These are phyloP conservation scores for Polyommatus iphigenia DNA, from an alignment of 2,888 invertebrate genomes.

Conservation along the genomic window DNA sequence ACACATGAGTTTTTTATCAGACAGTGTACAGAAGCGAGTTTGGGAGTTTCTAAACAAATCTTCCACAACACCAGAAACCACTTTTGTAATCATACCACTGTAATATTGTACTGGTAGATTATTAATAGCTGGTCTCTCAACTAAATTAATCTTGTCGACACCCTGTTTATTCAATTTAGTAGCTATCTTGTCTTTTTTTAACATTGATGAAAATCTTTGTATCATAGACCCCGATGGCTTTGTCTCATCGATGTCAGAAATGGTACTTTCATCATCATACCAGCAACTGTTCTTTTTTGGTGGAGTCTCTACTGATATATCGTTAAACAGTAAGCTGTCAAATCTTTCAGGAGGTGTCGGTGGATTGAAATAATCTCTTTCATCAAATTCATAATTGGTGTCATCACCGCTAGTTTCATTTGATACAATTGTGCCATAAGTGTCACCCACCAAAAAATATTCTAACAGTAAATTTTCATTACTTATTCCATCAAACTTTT, in stretches of 20 bases:
- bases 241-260: constrained; percentile 47
- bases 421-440: constrained; percentile 82
- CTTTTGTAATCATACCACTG: constrained; percentile 81
- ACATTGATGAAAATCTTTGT: constrained; percentile 64
- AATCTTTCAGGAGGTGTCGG: constrained; percentile 83
- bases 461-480: constrained; percentile 84
- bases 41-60: constrained; percentile 88
- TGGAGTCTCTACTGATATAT: constrained; percentile 47
- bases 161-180: constrained; percentile 54
- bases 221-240: constrained; percentile 60
- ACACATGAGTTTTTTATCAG: constrained; percentile 86
- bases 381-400: constrained; percentile 56
- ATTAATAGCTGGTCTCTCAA: constrained; percentile 78
- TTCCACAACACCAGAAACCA: constrained; percentile 83
- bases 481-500: constrained; percentile 71
- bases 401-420: constrained; percentile 63
- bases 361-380: constrained; percentile 74
- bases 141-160: constrained; percentile 52
- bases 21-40: constrained; percentile 85
- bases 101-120: constrained; percentile 73
- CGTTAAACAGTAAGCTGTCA: constrained; percentile 80
- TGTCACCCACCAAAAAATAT: constrained; percentile 84
- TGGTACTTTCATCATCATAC: constrained; percentile 48
- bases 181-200: constrained; percentile 76
- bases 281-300: constrained; percentile 69